These are phyloP conservation scores for Aegithalos caudatus DNA, from an alignment of 2,113 vertebrate species.

Conservation along the genomic window DNA sequence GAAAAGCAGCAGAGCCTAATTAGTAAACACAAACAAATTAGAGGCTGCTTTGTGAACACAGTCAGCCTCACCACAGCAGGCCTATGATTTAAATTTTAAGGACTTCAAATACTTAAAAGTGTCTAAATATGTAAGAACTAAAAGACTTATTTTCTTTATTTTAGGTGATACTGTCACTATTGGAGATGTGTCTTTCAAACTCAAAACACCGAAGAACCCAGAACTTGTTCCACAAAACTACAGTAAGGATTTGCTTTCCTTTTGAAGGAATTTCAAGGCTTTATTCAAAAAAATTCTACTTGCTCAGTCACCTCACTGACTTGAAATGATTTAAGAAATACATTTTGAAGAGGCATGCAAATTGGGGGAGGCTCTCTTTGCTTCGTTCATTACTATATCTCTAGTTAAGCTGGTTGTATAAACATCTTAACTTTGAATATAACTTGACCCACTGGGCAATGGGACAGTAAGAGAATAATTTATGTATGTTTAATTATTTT, in stretches of 20 bases:
- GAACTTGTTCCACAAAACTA: constrained; percentile 94
- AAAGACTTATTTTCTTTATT: constrained; percentile 26
- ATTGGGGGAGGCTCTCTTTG: background rate
- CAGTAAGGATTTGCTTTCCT: constrained; percentile 76
- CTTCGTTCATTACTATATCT: background rate
- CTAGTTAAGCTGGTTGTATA: background rate
- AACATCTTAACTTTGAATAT: background rate
- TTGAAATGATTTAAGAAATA: background rate
- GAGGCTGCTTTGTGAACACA: background rate
- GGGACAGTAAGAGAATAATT: background rate
- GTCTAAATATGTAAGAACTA: background rate
- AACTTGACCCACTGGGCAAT: background rate
- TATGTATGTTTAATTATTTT: background rate
- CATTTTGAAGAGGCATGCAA: background rate
- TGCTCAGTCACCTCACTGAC: background rate
- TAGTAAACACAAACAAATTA: background rate
- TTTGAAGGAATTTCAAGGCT: background rate
- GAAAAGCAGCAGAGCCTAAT: background rate
- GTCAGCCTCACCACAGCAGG: background rate
- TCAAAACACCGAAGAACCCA: constrained; percentile 87
- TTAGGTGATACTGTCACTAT: constrained; percentile 90
- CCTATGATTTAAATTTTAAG: background rate
- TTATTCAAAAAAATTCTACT: background rate
- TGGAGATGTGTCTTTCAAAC: constrained; percentile 88
- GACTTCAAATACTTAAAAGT: background rate